A percentile compares a stretch with the other conserved stretches of the same genome.
phyloP scores from a whole-genome alignment of 2,888 invertebrate genomes.

The Dolichopus griseipennis region DNA sequence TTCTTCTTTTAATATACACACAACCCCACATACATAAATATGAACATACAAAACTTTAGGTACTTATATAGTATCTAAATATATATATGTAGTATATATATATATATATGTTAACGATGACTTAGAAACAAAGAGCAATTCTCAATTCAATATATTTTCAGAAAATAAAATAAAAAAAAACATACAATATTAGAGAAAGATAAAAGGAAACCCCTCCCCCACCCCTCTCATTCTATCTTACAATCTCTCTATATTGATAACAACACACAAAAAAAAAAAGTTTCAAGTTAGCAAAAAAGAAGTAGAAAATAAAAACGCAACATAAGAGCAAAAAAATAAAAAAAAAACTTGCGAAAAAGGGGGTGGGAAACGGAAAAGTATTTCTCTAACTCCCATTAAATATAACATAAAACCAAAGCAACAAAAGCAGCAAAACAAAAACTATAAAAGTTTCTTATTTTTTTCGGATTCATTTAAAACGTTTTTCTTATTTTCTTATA shows the following conservation, averaged over 20 bases:
- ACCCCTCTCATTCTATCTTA: not conserved
- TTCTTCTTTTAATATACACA: too few relatives aligned
- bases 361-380: not conserved
- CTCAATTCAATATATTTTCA: too few relatives aligned
- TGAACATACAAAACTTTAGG: too few relatives aligned
- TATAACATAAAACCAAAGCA: not conserved
- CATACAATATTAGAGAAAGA: too few relatives aligned
- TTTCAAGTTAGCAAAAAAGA: not conserved
- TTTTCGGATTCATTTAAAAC: conserved; percentile 20
- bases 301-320: not conserved
- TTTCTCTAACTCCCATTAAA: conserved; percentile 1
- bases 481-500: conserved; percentile 17
- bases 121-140: too few relatives aligned
- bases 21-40: too few relatives aligned
- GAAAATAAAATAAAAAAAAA: too few relatives aligned
- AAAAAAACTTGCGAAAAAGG: too few relatives aligned
- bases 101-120: too few relatives aligned
- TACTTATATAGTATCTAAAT: too few relatives aligned
- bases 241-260: not conserved
- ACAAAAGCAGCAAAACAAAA: not conserved
- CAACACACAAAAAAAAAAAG: not conserved
- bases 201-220: too few relatives aligned
- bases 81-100: too few relatives aligned
- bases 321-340: not conserved
- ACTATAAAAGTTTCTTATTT: not conserved